Base-by-base conservation (phyloP, 1,140 invertebrate species). In the Drosophila arizonae region DNA sequence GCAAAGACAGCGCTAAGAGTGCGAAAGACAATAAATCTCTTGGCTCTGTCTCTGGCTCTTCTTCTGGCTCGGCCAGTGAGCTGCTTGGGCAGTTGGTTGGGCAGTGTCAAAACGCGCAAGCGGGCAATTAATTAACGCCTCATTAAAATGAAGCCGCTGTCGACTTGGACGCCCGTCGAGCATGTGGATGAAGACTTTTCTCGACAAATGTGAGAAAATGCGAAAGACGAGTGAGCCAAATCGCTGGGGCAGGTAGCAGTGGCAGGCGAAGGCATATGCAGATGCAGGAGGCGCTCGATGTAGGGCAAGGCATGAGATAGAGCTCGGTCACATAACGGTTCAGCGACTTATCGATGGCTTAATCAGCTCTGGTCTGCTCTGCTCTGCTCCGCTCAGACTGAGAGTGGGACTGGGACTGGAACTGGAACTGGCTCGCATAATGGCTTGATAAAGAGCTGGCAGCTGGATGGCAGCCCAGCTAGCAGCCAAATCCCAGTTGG, bases 91-190 rank as follows among this genome's bases (percentile, higher is more conserved):
- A 24, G 21, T 24, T 24, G 21, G 21, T 24, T 60, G 58, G 74
- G 52, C 67, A 63, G 52, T 70, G 84, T 80, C 84, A 88, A 87
- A 84, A 88, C 77, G 55, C 61, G 77, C 79, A 74, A 80, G 77
- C 66, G 79, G 77, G 87, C 87, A 90, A 90, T 90, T 90, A 90
- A 90, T 90, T 90, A 90, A 82, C 82, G 81, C 74, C 87, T 90
- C 87, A 90, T 90, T 90, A 90, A 90, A 87, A 78, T 60, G 54
- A 77, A 84, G 76, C 79, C 82, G 61, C 57, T 15, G 54, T 52
- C 72, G 61, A 56, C 51, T 60, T 71, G 48, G 61, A 55, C 43
- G 64, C 21, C 56, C 61, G 45, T 21, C 45, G 15, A 6, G 13
- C 36, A 43, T 54, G 30, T 36, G 30, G 28, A 57, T 45, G 50